Evolutionary conservation across 2,797 vertebrate species (phyloP), one percentile per base, ranked within the genome.

Genomic region (Lindbergichthys nudifrons): DNA sequence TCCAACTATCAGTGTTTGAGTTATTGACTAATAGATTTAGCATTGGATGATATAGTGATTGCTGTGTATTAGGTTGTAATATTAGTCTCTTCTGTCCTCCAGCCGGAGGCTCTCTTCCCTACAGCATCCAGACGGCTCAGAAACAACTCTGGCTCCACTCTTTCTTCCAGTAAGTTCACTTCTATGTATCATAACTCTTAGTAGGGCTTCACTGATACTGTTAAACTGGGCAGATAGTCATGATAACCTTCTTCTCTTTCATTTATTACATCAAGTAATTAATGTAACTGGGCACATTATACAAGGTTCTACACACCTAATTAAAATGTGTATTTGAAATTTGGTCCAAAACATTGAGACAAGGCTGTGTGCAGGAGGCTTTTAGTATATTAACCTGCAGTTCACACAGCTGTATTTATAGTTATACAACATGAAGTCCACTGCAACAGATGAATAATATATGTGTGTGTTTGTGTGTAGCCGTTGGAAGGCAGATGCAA

Each of bases 21-120:
- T 26, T 26, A 5, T 26, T 26, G 4, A 26, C 26, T 26, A 26
- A 26, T 26, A 26, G 26, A 26, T 26, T 26, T 14, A 2, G 4
- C 8, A 4, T 75, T 15, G 50, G 23, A 65, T 26, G 3, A 10
- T 23, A 51, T n/a, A 8, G 1, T 65, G n/a, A 21, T 16, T 41
- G 10, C 2, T 41, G 8, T 72, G 64, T 64, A 3, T 57, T 30
- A 63, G 36, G 15, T 60, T 54, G 41, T 62, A 11, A 43, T 47
- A 9, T 3, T 10, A 4, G 13, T 59, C 4, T 65, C 59, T 43
- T 68, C 30, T 61, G 21, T 64, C 52, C 30, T 89, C 36, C 84
- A 99, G 98, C 97, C 67, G 98, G 98, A n/a, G 97, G 97, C 26
- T 99, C 98, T 1, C 95, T 99, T 77, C 98, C 98, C 0, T 99